phyloP scores from a whole-genome alignment of 1,140 invertebrate genomes.

The Conus ventricosus region DNA sequence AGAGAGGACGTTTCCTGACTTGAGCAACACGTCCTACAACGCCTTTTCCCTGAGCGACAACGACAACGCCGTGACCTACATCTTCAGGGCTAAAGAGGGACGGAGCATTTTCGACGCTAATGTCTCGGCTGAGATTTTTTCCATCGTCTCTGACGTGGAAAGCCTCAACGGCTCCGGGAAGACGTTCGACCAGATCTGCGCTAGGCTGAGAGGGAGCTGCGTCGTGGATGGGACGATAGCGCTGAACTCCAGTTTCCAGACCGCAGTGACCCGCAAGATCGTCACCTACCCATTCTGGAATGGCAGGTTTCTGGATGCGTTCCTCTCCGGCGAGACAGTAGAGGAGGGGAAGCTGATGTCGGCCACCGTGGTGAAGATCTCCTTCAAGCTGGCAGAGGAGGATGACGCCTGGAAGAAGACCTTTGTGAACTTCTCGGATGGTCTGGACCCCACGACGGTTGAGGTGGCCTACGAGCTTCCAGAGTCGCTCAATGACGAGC shows the following conservation, averaged over 20 bases:
- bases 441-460: not conserved
- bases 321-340: not conserved
- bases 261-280: not conserved
- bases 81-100: not conserved
- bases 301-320: not conserved
- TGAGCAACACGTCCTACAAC: conserved; percentile 2
- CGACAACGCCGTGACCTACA: not conserved
- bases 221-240: not conserved
- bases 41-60: conserved; percentile 12
- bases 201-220: not conserved
- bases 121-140: not conserved
- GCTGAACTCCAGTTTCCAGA: not conserved
- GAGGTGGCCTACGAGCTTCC: conserved; percentile 6
- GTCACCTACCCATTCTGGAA: not conserved
- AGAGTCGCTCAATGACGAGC: conserved; percentile 48
- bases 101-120: not conserved
- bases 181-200: not conserved
- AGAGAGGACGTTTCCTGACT: not conserved
- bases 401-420: not conserved
- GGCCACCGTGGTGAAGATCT: not conserved
- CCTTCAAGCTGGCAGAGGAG: not conserved
- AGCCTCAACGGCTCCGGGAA: not conserved
- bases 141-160: not conserved
- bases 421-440: not conserved
- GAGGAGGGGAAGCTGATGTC: not conserved